Percentiles rank a stretch among this genome's conserved stretches.
Evolutionary conservation across 1,140 invertebrate genomes (phyloP).

Genomic region (Drosophila saltans): DNA sequence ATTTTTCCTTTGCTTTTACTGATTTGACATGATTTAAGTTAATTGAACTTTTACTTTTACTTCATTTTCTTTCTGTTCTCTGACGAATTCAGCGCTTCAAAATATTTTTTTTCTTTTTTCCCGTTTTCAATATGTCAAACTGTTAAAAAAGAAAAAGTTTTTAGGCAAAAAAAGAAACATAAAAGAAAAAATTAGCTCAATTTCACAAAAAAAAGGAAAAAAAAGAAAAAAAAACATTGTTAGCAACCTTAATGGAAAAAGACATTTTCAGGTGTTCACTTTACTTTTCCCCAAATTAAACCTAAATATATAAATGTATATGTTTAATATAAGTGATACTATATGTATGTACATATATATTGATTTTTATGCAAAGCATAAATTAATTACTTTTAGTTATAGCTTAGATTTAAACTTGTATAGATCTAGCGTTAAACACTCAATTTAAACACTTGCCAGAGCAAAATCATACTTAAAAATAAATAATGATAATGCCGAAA

Average conservation of each 20-base stretch:
- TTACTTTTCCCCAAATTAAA: conserved; percentile 9
- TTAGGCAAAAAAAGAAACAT: conserved; percentile 52
- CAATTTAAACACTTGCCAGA: conserved; percentile 28
- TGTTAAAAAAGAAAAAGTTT: conserved; percentile 55
- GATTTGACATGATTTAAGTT: conserved; percentile 36
- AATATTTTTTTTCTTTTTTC: conserved; percentile 12
- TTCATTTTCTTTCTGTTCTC: conserved; percentile 19
- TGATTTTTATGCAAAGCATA: conserved; percentile 66
- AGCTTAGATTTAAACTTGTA: conserved; percentile 37
- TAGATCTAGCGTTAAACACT: conserved; percentile 24
- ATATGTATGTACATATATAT: conserved; percentile 43
- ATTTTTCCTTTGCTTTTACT: conserved; percentile 48
- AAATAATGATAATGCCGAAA: conserved; percentile 39
- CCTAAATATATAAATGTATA: not conserved
- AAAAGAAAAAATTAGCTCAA: conserved; percentile 72
- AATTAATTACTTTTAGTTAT: conserved; percentile 16
- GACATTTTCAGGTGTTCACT: conserved; percentile 78
- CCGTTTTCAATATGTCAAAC: conserved; percentile 64
- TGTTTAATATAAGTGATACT: conserved; percentile 28
- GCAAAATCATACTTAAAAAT: conserved; percentile 34
- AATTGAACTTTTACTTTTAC: conserved; percentile 48
- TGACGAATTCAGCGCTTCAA: conserved; percentile 26
- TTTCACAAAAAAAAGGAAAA: conserved; percentile 45
- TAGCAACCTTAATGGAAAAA: conserved; percentile 43
- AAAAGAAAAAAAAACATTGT: conserved; percentile 19